Conservation (phyloP, 2,888 invertebrate genomes). For the Cerceris rybyensis region DNA sequence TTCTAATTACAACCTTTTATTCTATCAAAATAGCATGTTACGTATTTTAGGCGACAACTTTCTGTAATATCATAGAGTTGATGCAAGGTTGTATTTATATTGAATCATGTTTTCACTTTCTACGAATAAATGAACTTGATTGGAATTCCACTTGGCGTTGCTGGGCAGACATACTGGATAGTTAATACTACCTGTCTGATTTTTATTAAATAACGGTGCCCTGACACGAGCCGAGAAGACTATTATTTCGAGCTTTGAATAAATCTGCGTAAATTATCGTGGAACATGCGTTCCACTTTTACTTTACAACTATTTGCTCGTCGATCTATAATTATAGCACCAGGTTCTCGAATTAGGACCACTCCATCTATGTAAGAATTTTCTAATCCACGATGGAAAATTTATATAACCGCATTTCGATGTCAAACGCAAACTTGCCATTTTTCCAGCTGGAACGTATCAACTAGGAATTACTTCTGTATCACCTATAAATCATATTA, state of each 20-base stretch:
- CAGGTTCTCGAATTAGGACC: neutral
- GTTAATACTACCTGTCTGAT: conserved; percentile 31
- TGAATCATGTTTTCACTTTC: neutral
- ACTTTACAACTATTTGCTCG: conserved; percentile 18
- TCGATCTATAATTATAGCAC: conserved; percentile 11
- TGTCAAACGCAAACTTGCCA: no score
- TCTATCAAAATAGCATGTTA: no score
- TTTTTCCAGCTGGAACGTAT: no score
- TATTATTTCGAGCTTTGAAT: conserved; percentile 18
- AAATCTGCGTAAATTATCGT: conserved; percentile 42
- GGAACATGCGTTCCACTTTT: conserved; percentile 40
- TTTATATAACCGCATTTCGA: no score
- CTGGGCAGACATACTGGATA: no score
- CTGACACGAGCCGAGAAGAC: conserved; percentile 33
- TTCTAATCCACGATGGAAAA: neutral
- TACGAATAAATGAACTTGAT: no score
- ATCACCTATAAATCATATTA: no score
- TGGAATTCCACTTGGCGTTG: no score
- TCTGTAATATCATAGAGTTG: no score
- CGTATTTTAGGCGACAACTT: no score
- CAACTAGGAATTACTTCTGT: no score
- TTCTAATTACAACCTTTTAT: neutral
- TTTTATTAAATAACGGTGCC: conserved; percentile 41
- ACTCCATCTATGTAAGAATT: neutral
- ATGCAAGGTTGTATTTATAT: neutral